These are phyloP conservation scores for Iselma pallidipennis DNA, from an alignment of 2,888 invertebrate species.

Conservation along the genomic window DNA sequence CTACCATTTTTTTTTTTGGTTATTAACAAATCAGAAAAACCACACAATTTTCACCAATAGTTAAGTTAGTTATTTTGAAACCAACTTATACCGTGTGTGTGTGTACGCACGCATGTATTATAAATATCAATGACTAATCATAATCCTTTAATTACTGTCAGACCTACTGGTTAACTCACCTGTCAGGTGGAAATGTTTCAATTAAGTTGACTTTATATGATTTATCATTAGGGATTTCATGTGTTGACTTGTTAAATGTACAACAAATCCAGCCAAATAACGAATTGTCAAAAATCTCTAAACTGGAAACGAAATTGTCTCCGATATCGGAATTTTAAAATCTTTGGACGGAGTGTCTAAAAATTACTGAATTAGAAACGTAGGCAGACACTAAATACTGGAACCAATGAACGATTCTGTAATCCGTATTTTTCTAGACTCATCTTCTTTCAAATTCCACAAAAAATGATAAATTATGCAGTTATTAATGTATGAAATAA, in stretches of 20 bases:
- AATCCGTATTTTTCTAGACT: background rate
- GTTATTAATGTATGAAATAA: background rate
- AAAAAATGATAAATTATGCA: background rate
- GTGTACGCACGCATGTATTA: background rate
- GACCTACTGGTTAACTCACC: slow-evolving; percentile 3
- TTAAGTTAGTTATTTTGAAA: background rate
- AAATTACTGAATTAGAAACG: slow-evolving; percentile 8
- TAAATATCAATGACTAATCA: background rate
- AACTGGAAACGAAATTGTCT: background rate
- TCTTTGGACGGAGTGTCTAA: slow-evolving; percentile 6
- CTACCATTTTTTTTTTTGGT: background rate
- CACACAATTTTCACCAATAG: background rate
- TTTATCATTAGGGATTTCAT: background rate
- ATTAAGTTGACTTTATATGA: background rate
- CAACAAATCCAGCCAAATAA: too few relatives aligned
- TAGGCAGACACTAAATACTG: slow-evolving; percentile 5
- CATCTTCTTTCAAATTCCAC: background rate
- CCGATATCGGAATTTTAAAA: background rate
- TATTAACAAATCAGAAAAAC: background rate
- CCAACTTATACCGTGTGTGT: background rate
- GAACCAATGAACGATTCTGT: background rate
- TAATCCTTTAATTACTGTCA: background rate
- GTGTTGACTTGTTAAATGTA: background rate
- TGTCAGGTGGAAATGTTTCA: slow-evolving; percentile 1
- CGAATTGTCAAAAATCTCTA: too few relatives aligned